Base-by-base conservation (phyloP, 92 coral and sea anemone genomes). In the Siderastrea siderea region DNA sequence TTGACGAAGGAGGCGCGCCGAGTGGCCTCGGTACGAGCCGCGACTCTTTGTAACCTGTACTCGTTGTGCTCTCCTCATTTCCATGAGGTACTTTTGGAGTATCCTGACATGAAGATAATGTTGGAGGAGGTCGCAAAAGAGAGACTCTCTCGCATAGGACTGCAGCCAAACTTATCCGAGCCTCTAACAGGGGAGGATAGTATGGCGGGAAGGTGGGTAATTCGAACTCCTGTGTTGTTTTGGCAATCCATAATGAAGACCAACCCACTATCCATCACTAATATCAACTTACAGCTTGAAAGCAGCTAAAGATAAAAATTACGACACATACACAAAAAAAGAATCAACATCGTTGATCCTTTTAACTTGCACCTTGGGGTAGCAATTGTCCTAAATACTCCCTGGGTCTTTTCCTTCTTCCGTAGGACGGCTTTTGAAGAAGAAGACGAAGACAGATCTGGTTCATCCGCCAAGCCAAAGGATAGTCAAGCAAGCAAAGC, bases 1-100 rank as follows among this genome's bases (percentile, higher is more conserved):
- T 91, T 97, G 73, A 93, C 97, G 53, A 91, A 82, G 62, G 97
- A 95, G 67, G 94, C 95, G 1, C 95, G 99, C 14, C 93, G 99
- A 10, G 98, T 96, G 2, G 99, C 99, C 71, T 92, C 98, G 38
- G 94, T 96, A 45, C 93, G 99, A 59, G 99, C 99, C 12, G 99
- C 99, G 50, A 97, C 98, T 47, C 95, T 80, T 77, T 95, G 98
- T 63, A 95, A 95, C 53, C 88, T 97, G 84, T 97, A 97, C 88
- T 91, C 95, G 11, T 75, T 97, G 58, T 74, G 92, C 7, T 90
- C 99, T 43, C 57, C 61, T 50, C 92, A 97, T 74, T 97, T 97
- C 83, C 98, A 94, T 51, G 93, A 88, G 16, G 97, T 97, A 14
- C 94, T 97, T 51, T 45, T 57, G 38, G 99, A 96, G 82, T 97